These are phyloP conservation scores for Watsonalla binaria DNA, from an alignment of 2,888 invertebrate genomes.

Conservation along the genomic window DNA sequence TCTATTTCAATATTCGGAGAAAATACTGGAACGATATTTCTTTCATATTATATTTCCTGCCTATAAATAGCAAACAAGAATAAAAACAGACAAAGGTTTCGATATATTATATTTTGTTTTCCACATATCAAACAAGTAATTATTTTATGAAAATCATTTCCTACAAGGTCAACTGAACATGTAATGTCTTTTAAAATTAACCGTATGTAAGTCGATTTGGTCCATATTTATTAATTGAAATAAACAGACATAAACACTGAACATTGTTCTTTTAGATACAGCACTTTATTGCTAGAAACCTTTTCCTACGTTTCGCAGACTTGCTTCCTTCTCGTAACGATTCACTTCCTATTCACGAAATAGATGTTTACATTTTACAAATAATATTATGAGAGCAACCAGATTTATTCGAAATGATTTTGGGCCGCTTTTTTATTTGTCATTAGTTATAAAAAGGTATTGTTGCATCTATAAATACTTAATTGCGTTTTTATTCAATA, in stretches of 20 bases:
- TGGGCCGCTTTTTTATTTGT: too few species aligned
- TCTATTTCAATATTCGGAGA: neutral
- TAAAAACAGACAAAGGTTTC: too few species aligned
- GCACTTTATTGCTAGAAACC: conserved; percentile 27
- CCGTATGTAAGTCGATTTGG: conserved; percentile 16
- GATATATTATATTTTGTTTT: too few species aligned
- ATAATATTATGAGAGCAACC: conserved; percentile 5
- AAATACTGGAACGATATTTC: too few species aligned
- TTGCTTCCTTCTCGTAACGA: conserved; percentile 36
- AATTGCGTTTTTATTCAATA: neutral
- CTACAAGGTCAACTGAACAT: conserved; percentile 19
- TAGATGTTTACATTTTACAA: conserved; percentile 24
- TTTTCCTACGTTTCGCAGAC: conserved; percentile 22
- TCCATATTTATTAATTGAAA: conserved; percentile 34
- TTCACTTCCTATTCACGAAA: conserved; percentile 31
- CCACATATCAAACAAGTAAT: too few species aligned
- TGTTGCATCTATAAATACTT: neutral
- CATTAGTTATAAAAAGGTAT: too few species aligned
- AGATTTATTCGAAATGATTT: neutral
- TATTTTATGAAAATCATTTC: conserved; percentile 5
- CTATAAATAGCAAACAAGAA: too few species aligned
- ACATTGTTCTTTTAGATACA: conserved; percentile 18
- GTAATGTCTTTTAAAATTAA: conserved; percentile 40
- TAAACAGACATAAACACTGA: conserved; percentile 28
- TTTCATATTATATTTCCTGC: too few species aligned